Evolutionary conservation across 2,797 vertebrate species (phyloP), one percentile per base, ranked within the genome.

Genomic region (Cyclura pinguis): DNA sequence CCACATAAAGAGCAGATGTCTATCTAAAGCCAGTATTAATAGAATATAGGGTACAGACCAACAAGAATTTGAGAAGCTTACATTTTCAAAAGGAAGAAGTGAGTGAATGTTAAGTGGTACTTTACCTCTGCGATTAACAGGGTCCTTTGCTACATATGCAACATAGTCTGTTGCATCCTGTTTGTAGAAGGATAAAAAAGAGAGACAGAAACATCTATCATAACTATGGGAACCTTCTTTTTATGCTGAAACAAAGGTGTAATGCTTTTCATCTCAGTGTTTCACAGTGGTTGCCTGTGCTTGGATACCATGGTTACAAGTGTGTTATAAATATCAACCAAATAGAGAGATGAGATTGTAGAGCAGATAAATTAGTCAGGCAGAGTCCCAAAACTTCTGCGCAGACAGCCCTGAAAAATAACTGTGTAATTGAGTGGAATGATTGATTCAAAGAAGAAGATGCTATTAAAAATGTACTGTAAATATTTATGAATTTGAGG

Each of bases 101-200:
- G 20, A 29, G 2, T 22, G 74, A 89, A 86, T 2, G 87, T 76
- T 0, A 86, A 90, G 84, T 91, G 93, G 86, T 89, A 89, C 92
- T 97, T 96, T 97, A 99, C 99, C 99, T 99, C 99, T 98, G 93
- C 98, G 98, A 96, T 99, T 99, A n/a, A 99, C 99, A 74, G 99
- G 99, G 96, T 99, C 99, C 96, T 99, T 99, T 92, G 99, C 99
- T 94, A 99, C 99, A 92, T 99, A 99, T 13, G 99, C 99, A 93
- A 99, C 98, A 85, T 98, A 99, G 97, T 99, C 98, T 76, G 98
- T 99, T 80, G 99, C 99, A 97, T 99, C 99, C 99, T 99, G 94
- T 92, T 73, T 47, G 35, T 50, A 64, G 27, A 13, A 59, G 35
- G 4, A 73, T 22, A 59, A 35, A 20, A 92, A 95, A 91, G 42